phyloP scores from a whole-genome alignment of 2,888 invertebrate species.

The Polietes domitor region DNA sequence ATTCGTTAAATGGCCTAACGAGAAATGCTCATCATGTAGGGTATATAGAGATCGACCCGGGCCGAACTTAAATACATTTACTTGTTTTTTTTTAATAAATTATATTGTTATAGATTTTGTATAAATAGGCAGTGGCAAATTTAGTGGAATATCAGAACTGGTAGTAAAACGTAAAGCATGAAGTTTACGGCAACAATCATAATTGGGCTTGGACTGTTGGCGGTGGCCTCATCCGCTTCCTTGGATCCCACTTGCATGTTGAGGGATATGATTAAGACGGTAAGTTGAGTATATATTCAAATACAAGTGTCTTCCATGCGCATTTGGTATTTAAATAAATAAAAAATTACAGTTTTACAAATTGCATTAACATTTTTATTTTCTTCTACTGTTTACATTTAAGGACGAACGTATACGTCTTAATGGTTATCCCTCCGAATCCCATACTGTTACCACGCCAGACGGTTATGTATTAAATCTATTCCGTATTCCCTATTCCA shows the following conservation, averaged over 20 bases:
- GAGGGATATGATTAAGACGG: conserved; percentile 45
- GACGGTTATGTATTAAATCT: conserved; percentile 77
- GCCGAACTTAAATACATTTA: too few species aligned
- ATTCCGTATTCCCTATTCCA: conserved; percentile 77
- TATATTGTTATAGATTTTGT: too few species aligned
- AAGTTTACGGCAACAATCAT: neutral
- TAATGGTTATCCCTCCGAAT: conserved; percentile 85
- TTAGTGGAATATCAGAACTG: neutral
- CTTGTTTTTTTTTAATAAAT: too few species aligned
- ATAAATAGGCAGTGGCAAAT: neutral
- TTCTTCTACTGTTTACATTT: neutral
- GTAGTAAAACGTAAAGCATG: conserved; percentile 13
- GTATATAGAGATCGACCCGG: too few species aligned
- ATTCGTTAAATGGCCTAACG: too few species aligned
- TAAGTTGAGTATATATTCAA: conserved; percentile 28
- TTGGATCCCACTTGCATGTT: conserved; percentile 4
- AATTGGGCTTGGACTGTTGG: conserved; percentile 9
- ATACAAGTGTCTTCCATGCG: too few species aligned
- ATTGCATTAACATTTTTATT: too few species aligned
- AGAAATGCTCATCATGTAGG: too few species aligned
- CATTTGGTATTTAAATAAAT: too few species aligned
- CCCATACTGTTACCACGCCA: conserved; percentile 81
- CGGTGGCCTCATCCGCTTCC: neutral
- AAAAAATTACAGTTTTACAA: too few species aligned
- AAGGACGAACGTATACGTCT: conserved; percentile 77